Percentiles rank a stretch among this genome's conserved stretches.
phyloP scores from a whole-genome alignment of 2,797 vertebrate genomes.

The Sebastiscus tertius region DNA sequence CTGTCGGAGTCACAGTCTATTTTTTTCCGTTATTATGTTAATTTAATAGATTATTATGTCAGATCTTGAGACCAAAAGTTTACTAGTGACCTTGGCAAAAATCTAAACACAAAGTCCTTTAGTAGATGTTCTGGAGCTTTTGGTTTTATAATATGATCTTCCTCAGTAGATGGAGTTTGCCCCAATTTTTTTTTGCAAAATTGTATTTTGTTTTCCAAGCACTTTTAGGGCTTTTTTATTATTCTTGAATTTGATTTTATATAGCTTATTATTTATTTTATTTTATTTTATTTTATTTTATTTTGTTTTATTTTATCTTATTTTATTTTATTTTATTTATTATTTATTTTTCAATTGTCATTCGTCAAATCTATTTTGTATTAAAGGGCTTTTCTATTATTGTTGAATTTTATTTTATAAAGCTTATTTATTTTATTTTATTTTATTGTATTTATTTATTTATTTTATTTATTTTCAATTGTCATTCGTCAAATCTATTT shows the following conservation, averaged over 20 bases:
- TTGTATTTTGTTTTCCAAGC: background rate
- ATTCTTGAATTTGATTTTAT: background rate
- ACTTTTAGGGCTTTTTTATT: background rate
- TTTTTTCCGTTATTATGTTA: background rate
- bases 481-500: background rate
- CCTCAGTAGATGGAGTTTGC: background rate
- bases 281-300: no score
- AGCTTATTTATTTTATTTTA: no score
- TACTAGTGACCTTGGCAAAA: background rate
- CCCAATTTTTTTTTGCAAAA: background rate
- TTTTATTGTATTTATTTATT: no score
- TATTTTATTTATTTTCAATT: background rate
- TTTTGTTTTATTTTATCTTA: no score
- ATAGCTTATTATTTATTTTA: background rate
- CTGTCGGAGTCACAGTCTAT: background rate
- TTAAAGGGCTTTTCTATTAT: background rate
- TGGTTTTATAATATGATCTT: background rate
- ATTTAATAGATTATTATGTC: background rate
- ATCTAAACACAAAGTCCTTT: background rate
- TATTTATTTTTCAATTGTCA: no score
- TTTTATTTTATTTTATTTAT: background rate
- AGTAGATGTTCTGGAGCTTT: background rate
- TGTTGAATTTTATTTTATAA: no score
- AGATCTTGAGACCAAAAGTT: background rate
- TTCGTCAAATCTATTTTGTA: background rate